Base-by-base conservation (phyloP, 2,113 vertebrate species). In the Gallinago media region DNA sequence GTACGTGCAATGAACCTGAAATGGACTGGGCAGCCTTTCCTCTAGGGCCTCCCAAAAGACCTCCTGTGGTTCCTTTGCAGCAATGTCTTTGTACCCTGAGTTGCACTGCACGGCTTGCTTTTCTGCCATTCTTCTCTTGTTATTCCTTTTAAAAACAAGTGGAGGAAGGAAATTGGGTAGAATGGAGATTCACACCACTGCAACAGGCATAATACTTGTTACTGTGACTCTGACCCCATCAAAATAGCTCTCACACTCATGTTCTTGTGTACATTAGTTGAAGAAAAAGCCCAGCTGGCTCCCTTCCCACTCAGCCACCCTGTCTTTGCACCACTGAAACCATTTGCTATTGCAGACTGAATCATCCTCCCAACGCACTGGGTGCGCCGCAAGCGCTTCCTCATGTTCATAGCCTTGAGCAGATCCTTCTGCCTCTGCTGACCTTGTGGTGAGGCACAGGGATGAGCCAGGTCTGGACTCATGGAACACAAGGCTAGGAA, bases 331-430 rank as follows among this genome's bases (percentile, higher is more conserved):
- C 34, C 54, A 58, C 34, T 5, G 73, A 56, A 47, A 19, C 8
- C 1, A 8, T 36, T 22, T 29, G 54, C 67, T 25, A 54, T 12
- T 5, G 54, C 80, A 85, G 29, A 2, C n/a, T 50, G 85, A 80
- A 54, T 56, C 95, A 84, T 46, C 16, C 50, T 77, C 31, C 36
- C 34, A 3, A 1, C 0, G 8, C 36, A 1, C 44, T 3, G 38
- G 9, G 11, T 15, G 36, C 49, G 66, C 70, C 8, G 1, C 18
- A 1, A 23, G 74, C 2, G 0, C 46, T 42, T 3, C 62, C 20
- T 59, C 4, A 0, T 2, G 0, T 20, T 32, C 2, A 2, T 2
- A 4, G 58, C 55, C 55, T 15, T 7, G 3, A 20, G 5, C 6
- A 0, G 26, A 32, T 1, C 14, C 67, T 62, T 12, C 59, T 34